phyloP scores from a whole-genome alignment of 2,113 vertebrate species.

The Rissa tridactyla region DNA sequence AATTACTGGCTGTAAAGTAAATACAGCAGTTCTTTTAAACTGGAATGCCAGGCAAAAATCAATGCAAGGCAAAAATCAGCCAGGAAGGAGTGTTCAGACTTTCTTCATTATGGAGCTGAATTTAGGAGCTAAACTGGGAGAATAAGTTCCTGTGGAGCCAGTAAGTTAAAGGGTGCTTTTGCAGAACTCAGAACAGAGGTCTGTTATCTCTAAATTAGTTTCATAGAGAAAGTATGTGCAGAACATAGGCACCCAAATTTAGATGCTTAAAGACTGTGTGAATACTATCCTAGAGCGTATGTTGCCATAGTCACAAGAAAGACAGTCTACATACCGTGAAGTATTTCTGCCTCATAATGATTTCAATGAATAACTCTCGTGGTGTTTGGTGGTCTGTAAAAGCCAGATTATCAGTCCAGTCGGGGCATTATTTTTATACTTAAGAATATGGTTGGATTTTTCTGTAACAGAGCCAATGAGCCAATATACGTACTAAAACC shows the following conservation, averaged over 20 bases:
- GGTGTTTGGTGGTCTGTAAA: not conserved
- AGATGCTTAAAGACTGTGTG: not conserved
- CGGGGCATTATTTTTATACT: not conserved
- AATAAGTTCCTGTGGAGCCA: not conserved
- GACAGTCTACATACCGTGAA: not conserved
- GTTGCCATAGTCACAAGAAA: conserved; percentile 39
- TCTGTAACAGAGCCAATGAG: conserved; percentile 14
- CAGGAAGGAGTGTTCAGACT: not conserved
- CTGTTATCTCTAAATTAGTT: not conserved
- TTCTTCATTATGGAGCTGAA: not conserved
- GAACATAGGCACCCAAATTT: not conserved
- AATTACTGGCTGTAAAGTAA: not conserved
- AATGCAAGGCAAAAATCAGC: not conserved
- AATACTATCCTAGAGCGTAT: not conserved
- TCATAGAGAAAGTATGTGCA: not conserved
- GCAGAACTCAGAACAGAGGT: not conserved
- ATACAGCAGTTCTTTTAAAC: not conserved
- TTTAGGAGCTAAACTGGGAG: not conserved
- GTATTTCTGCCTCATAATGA: not conserved
- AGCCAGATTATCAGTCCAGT: conserved; percentile 24
- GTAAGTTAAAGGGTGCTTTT: not conserved
- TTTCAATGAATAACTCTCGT: conserved; percentile 9
- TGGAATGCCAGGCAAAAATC: not conserved
- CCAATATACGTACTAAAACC: not conserved
- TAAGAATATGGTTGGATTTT: not conserved